Evolutionary conservation across 2,797 vertebrate genomes (phyloP).

Genomic region (Strix occidentalis): DNA sequence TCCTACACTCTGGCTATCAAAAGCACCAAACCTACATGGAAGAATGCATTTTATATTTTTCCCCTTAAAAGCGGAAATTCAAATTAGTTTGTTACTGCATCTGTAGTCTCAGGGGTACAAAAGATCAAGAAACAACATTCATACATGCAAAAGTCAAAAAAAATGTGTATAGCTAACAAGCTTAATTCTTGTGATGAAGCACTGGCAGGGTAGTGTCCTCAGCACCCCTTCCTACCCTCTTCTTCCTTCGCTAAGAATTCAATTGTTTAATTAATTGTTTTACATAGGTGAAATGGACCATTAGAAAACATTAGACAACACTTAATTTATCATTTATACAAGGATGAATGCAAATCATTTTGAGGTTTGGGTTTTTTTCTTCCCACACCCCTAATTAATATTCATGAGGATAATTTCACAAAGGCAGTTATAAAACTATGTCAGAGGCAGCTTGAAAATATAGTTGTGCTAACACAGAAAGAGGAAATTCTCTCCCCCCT

Average conservation of each 20-base stretch:
- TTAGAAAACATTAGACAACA: constrained; percentile 53
- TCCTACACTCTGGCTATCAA: not conserved
- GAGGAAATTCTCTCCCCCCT: constrained; percentile 6
- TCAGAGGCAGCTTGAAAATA: constrained; percentile 47
- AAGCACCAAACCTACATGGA: rapidly evolving
- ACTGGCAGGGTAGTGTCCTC: not conserved
- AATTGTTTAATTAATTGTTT: constrained; percentile 45
- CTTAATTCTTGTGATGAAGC: not conserved
- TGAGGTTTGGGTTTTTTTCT: constrained; percentile 37
- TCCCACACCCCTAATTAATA: constrained; percentile 74
- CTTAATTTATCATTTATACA: constrained; percentile 68
- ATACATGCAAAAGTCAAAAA: not conserved
- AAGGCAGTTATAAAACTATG: constrained; percentile 70
- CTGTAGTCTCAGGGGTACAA: not conserved
- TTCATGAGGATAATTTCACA: constrained; percentile 78
- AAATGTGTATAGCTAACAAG: rapidly evolving
- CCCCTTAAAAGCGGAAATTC: not conserved
- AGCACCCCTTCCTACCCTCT: not conserved
- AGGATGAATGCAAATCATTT: constrained; percentile 65
- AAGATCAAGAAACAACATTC: not conserved
- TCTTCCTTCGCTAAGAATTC: not conserved
- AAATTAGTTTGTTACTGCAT: not conserved
- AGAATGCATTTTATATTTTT: rapidly evolving
- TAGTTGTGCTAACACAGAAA: not conserved
- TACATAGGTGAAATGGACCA: constrained; percentile 40